These are phyloP conservation scores for Clostera curtula DNA, from an alignment of 2,888 invertebrate species.

Conservation along the genomic window DNA sequence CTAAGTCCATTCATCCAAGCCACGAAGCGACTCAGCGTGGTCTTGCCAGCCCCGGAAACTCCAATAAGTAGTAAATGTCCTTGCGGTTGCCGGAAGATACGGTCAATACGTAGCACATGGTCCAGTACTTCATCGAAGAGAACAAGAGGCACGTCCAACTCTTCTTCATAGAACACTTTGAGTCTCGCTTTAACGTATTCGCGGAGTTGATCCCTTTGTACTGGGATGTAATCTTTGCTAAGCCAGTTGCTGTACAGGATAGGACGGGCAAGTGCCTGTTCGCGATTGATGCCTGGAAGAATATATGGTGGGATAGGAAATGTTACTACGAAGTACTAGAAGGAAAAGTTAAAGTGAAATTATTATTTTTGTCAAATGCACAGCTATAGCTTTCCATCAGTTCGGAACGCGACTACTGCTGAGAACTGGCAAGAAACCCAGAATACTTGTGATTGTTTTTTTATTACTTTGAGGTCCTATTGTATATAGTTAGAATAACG, in stretches of 20 bases:
- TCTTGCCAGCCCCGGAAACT: slow-evolving; percentile 99
- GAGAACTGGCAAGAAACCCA: too few relatives aligned
- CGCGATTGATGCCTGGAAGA: slow-evolving; percentile 82
- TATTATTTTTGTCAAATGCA: too few relatives aligned
- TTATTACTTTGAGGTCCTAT: too few relatives aligned
- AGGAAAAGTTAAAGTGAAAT: too few relatives aligned
- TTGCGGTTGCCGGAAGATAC: slow-evolving; percentile 99
- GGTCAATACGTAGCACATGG: slow-evolving; percentile 97
- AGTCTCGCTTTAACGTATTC: slow-evolving; percentile 98
- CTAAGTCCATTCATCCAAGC: slow-evolving; percentile 99
- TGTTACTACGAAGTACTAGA: too few relatives aligned
- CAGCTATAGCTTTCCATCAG: too few relatives aligned
- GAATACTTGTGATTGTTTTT: too few relatives aligned
- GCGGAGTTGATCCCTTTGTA: slow-evolving; percentile 93
- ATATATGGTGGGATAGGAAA: background rate
- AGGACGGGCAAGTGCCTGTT: slow-evolving; percentile 91
- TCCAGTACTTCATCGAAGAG: slow-evolving; percentile 99
- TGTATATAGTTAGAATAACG: too few relatives aligned
- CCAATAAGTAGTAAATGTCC: slow-evolving; percentile 98
- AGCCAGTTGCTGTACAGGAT: slow-evolving; percentile 99
- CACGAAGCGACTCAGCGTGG: slow-evolving; percentile 98
- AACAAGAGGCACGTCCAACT: slow-evolving; percentile 97
- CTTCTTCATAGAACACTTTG: slow-evolving; percentile 99
- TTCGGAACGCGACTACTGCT: too few relatives aligned
- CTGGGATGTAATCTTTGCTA: slow-evolving; percentile 98